These are phyloP conservation scores for Himalopsyche kuldschensis DNA, from an alignment of 2,888 invertebrate genomes.

Conservation along the genomic window DNA sequence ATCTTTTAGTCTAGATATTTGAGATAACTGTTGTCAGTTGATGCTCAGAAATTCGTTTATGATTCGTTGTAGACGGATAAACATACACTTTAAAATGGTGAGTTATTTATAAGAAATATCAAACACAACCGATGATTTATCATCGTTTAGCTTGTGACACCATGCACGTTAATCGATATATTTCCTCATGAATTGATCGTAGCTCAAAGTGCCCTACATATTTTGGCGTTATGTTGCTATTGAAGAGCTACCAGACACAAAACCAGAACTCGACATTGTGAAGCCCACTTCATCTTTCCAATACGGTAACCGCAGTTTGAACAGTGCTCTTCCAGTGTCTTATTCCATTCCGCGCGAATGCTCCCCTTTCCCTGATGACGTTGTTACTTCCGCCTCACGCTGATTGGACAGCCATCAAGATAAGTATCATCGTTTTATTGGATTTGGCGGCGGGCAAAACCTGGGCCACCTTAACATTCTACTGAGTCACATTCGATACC, in stretches of 20 bases:
- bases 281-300: slow-evolving; percentile 28
- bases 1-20: no score
- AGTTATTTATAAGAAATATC: no score
- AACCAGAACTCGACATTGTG: background rate
- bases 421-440: slow-evolving; percentile 40
- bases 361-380: slow-evolving; percentile 21
- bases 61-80: no score
- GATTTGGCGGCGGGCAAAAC: slow-evolving; percentile 24
- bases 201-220: background rate
- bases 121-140: background rate
- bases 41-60: no score
- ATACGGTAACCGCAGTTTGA: slow-evolving; percentile 33
- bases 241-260: background rate
- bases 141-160: background rate
- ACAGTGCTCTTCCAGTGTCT: background rate
- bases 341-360: background rate
- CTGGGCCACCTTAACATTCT: background rate
- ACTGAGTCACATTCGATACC: background rate
- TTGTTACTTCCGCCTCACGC: slow-evolving; percentile 34
- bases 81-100: no score
- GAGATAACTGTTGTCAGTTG: no score
- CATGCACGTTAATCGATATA: background rate
- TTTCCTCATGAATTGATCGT: background rate
- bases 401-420: slow-evolving; percentile 40
- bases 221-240: background rate